Conservation (phyloP, 2,113 vertebrate genomes). For the Lagopus muta region DNA sequence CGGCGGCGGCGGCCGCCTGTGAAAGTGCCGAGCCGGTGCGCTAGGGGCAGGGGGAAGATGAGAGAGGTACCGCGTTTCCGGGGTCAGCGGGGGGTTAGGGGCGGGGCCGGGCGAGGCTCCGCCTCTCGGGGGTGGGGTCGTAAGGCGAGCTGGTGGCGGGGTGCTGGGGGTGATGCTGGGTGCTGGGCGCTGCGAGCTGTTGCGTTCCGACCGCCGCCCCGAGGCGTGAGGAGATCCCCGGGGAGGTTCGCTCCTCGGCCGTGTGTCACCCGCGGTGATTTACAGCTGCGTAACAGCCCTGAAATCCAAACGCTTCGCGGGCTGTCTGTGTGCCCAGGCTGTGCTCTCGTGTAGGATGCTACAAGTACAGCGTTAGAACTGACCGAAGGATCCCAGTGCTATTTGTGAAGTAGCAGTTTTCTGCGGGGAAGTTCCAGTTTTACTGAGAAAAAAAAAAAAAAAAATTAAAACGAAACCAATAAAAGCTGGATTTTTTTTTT, state of each 20-base stretch:
- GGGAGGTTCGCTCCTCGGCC: neutral
- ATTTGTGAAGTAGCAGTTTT: constrained; percentile 48
- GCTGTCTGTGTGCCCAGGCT: neutral
- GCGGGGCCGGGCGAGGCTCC: neutral
- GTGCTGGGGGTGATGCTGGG: neutral
- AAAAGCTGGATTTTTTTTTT: too few species aligned
- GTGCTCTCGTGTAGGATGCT: neutral
- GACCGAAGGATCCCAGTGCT: constrained; percentile 9
- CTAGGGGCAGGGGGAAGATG: constrained; percentile 71
- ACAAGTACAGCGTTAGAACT: neutral
- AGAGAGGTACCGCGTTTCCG: constrained; percentile 77
- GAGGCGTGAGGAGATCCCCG: neutral
- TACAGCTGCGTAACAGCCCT: neutral
- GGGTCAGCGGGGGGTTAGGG: constrained; percentile 63
- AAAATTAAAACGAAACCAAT: too few species aligned
- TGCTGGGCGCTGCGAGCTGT: neutral
- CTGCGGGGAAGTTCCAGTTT: constrained; percentile 40
- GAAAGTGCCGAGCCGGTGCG: constrained; percentile 53
- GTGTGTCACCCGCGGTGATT: neutral
- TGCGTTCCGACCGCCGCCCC: neutral
- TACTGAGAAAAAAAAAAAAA: neutral
- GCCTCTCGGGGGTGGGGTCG: neutral
- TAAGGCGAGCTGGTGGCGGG: neutral
- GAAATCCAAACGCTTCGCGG: neutral
- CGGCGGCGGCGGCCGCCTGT: neutral